Evolutionary conservation across 2,888 invertebrate genomes (phyloP), one percentile per base, ranked within the genome.

Genomic region (Apamea epomidion): DNA sequence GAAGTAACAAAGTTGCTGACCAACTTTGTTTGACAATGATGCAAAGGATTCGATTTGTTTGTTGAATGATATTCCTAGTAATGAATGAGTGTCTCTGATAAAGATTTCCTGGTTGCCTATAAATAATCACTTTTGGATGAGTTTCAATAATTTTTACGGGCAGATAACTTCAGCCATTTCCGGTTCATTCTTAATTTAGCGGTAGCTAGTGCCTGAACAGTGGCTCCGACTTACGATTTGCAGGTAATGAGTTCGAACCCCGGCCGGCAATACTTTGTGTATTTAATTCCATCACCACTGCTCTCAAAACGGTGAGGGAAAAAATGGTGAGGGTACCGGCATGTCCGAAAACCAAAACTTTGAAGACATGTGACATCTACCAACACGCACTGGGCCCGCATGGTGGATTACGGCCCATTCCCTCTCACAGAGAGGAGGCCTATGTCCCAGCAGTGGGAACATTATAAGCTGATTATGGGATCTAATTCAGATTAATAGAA

Each of bases 21-120:
- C 77, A 68, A 74, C 51, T 82, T 74, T 29, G 25, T 37, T 6
- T 60, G 82, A 82, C 74, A 84, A 84, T 71, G 75, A 81, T 58
- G 81, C 42, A 75, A 60, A 73, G 62, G 29, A n/a, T 70, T 54
- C 51, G 14, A 65, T 70, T 58, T 69, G 18, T 76, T 69, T 45
- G 60, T 25, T 54, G 29, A 65, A 14, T 65, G n/a, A 48, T 72
- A 42, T 48, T 74, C 58, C 37, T 48, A 45, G 7, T 45, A 79
- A 37, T 58, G 10, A n/a, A 37, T 42, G 48, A 25, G 51, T 3
- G 5, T 32, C 21, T 37, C 6, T 51, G 18, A 64, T 54, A 32
- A 21, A 4, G 12, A 45, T 64, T n/a, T 71, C 62, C 51, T 45
- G 37, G 32, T 42, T 16, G 42, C 16, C 1, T 37, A 37, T 5